Evolutionary conservation across 1,140 invertebrate genomes (phyloP).

Genomic region (Dendroctonus valens): DNA sequence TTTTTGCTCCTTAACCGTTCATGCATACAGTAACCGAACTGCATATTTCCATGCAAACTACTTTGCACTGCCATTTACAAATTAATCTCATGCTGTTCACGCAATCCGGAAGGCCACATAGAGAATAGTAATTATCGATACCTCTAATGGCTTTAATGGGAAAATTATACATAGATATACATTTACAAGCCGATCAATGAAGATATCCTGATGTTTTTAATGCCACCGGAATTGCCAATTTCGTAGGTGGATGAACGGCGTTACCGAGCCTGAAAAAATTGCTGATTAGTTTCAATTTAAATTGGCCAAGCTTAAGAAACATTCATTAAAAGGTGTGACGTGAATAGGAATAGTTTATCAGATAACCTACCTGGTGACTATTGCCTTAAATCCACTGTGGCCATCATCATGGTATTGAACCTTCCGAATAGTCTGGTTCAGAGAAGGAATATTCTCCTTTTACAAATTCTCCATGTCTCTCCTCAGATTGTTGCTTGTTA

Average conservation of each 20-base stretch:
- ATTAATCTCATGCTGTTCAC: too few relatives aligned
- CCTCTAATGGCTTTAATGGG: too few relatives aligned
- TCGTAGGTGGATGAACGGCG: slow-evolving; percentile 33
- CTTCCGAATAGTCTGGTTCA: slow-evolving; percentile 55
- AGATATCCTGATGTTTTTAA: too few relatives aligned
- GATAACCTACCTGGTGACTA: slow-evolving; percentile 27
- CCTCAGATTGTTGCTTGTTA: slow-evolving; percentile 39
- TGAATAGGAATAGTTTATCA: neutral
- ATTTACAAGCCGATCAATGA: too few relatives aligned
- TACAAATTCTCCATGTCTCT: slow-evolving; percentile 36
- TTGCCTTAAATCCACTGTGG: slow-evolving; percentile 48
- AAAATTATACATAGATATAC: too few relatives aligned
- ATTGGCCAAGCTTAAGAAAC: neutral
- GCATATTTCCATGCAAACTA: too few relatives aligned
- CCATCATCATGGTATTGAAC: slow-evolving; percentile 57
- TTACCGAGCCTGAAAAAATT: slow-evolving; percentile 24
- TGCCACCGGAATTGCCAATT: slow-evolving; percentile 5
- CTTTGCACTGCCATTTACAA: too few relatives aligned
- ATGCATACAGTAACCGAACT: too few relatives aligned
- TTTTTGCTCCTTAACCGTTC: too few relatives aligned
- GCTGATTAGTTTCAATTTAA: neutral
- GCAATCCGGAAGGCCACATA: too few relatives aligned
- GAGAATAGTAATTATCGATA: too few relatives aligned
- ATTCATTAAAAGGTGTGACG: too few relatives aligned
- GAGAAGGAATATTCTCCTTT: slow-evolving; percentile 46